Evolutionary conservation across 2,888 invertebrate genomes (phyloP), one percentile per base, ranked within the genome.

Genomic region (Physocephala rufipes): DNA sequence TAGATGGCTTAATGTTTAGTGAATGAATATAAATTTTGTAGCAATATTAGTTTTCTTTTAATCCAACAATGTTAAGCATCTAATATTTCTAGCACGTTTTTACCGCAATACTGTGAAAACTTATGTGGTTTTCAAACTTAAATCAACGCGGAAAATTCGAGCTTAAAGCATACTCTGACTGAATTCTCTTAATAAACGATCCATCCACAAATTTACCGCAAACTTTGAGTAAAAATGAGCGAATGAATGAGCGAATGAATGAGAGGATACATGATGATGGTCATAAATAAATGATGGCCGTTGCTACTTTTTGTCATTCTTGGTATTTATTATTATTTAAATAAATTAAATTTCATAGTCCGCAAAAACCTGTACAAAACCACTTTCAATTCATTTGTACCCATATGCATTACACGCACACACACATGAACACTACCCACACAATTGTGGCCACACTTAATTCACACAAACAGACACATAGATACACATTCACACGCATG

Each of bases 181-280:
- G 21, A 13, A 68, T 43, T n/a, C 36, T 51, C 62, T 68, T 62
- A 68, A 68, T 68, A 62, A 68, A 68, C 61, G 62, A 68, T 61
- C 53, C 51, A 68, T 68, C 24, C 36, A 51, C 36, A 68, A 62
- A 68, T 68, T 30, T 30, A n/a, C 67, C 61, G 43, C 68, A 62
- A 62, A 58, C 61, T 62, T 59, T 68, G 61, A 68, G 62, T 43
- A 16, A 26, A 67, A 49, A 53, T 67, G 43, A 28, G 45, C 19
- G 19, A 26, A 45, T 63, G 45, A 19, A 62, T 62, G n/a, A 19
- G 15, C 45, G 45, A 24, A n/a, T n/a, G n/a, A n/a, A n/a, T n/a
- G n/a, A n/a, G n/a, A n/a, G n/a, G n/a, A n/a, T n/a, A n/a, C n/a
- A n/a, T n/a, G n/a, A n/a, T n/a, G n/a, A n/a, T n/a, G n/a, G n/a